Evolutionary conservation across 35 echinoderm and acorn worm genomes (phyloP), one percentile per base, ranked within the genome.

Genomic region (Ptychodera flava): DNA sequence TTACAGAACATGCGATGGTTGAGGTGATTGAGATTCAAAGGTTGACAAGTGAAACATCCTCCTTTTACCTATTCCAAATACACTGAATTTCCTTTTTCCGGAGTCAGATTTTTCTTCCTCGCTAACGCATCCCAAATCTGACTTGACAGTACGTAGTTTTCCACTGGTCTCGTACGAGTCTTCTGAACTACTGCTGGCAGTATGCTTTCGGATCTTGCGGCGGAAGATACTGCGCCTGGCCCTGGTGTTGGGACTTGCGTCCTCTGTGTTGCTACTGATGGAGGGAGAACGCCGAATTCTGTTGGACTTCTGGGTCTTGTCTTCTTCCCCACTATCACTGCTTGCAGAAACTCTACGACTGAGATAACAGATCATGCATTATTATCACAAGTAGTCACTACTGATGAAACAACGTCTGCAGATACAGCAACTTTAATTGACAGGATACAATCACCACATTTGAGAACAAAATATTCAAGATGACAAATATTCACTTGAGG

Each of bases 1-100:
- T n/a, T n/a, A n/a, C n/a, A n/a, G n/a, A n/a, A n/a, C n/a, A n/a
- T n/a, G n/a, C n/a, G n/a, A n/a, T n/a, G n/a, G n/a, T n/a, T n/a
- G n/a, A n/a, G n/a, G n/a, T n/a, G n/a, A n/a, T n/a, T n/a, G n/a
- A n/a, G n/a, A n/a, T n/a, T n/a, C n/a, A n/a, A n/a, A n/a, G n/a
- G n/a, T n/a, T n/a, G n/a, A n/a, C n/a, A n/a, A n/a, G n/a, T n/a
- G n/a, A n/a, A n/a, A n/a, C n/a, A n/a, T n/a, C n/a, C n/a, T n/a
- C n/a, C n/a, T n/a, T 12, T 85, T 88, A 99, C 96, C 96, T 36
- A 99, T 94, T 85, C 94, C 90, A 88, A 99, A 99, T 33, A 99
- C 96, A 87, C 96, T 99, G 85, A 99, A 94, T 29, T 90, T 91
- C 16, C 93, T 85, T 37, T 90, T 94, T 29, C 85, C 85, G 12